Percentiles rank a stretch among this genome's conserved stretches.
These are phyloP conservation scores for Dipodomys spectabilis DNA, from an alignment of 2,113 vertebrate species.

Conservation along the genomic window DNA sequence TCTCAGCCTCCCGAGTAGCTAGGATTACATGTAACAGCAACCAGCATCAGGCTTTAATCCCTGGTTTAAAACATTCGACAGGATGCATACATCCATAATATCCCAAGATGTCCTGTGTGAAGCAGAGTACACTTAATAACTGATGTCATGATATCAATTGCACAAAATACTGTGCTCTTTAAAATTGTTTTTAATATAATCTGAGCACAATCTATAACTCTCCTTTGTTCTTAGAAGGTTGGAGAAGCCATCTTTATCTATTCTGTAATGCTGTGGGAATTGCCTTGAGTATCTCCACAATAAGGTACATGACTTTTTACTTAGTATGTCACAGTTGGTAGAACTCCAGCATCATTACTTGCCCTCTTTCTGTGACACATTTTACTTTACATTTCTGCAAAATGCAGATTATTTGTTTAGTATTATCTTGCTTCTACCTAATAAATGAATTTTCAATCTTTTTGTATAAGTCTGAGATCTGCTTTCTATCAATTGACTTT, in stretches of 20 bases:
- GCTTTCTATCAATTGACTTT: background rate
- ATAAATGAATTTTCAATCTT: background rate
- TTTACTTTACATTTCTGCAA: background rate
- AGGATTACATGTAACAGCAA: no score
- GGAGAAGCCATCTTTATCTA: background rate
- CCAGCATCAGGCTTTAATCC: no score
- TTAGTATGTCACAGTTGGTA: no score
- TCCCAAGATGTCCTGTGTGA: background rate
- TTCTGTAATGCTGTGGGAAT: background rate
- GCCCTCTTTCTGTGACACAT: background rate
- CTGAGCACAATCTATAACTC: background rate
- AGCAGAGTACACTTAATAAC: background rate
- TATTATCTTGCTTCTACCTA: background rate
- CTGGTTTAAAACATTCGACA: no score
- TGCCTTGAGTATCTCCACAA: background rate
- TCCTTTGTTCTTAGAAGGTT: background rate
- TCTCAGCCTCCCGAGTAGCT: no score
- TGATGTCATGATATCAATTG: background rate
- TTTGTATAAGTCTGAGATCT: background rate
- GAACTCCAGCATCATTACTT: background rate
- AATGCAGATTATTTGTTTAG: background rate
- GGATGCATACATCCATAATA: background rate
- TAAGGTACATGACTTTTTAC: background rate
- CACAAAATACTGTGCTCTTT: background rate
- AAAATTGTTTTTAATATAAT: background rate